Evolutionary conservation across 2,888 invertebrate genomes (phyloP).

Genomic region (Lutraria lutraria): DNA sequence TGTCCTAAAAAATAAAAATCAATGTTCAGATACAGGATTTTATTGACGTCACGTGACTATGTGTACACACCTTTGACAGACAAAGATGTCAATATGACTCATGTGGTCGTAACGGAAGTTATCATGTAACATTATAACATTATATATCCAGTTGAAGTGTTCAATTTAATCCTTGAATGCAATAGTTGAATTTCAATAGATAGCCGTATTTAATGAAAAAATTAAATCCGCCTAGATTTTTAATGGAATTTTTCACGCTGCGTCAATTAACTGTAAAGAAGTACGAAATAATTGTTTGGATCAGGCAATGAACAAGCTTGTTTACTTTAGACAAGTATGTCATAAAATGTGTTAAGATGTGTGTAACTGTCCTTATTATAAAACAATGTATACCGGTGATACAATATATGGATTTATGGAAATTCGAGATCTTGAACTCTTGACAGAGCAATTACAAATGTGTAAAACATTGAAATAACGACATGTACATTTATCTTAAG

Average conservation of each 20-base stretch:
- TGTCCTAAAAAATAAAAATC: background rate
- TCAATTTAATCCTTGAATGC: background rate
- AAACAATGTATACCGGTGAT: too few species aligned
- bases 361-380: too few species aligned
- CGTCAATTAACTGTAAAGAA: background rate
- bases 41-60: background rate
- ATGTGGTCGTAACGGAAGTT: background rate
- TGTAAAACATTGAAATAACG: too few species aligned
- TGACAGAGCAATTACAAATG: too few species aligned
- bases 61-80: background rate
- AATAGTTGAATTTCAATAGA: background rate
- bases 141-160: background rate
- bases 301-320: background rate
- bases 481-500: too few species aligned
- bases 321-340: background rate
- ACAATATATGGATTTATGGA: too few species aligned
- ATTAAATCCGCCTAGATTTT: background rate
- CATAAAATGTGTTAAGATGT: too few species aligned
- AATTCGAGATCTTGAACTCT: too few species aligned
- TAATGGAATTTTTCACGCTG: background rate
- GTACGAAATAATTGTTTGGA: background rate
- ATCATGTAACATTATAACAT: background rate
- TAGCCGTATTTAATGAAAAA: background rate
- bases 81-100: constrained; percentile 7
- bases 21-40: background rate